Evolutionary conservation across 2,797 vertebrate species (phyloP).

Genomic region (Clarias fuscus): DNA sequence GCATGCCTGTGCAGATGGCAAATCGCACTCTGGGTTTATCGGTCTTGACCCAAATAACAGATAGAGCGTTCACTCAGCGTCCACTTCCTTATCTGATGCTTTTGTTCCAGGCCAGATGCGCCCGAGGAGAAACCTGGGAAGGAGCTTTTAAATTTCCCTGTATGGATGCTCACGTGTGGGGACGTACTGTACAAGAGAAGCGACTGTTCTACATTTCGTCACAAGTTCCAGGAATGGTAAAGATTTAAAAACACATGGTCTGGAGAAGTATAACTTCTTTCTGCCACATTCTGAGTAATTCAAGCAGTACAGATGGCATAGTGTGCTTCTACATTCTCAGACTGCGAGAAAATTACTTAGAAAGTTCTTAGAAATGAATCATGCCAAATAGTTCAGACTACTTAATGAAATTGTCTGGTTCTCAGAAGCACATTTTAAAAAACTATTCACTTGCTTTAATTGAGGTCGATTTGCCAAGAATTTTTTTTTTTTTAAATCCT

Average conservation of each 20-base stretch:
- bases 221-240: not conserved
- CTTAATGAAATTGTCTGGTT: not conserved
- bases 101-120: constrained; percentile 54
- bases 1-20: not conserved
- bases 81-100: constrained; percentile 45
- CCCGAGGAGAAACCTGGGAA: constrained; percentile 39
- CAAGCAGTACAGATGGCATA: not conserved
- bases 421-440: not conserved
- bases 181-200: not conserved
- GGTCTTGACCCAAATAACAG: constrained; percentile 54
- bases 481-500: not conserved
- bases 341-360: not conserved
- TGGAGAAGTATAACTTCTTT: not conserved
- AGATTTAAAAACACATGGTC: not conserved
- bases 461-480: not conserved
- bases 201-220: not conserved
- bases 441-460: not conserved
- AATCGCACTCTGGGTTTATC: constrained; percentile 34
- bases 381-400: not conserved
- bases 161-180: not conserved
- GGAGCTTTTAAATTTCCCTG: constrained; percentile 30
- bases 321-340: not conserved
- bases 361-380: not conserved
- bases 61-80: constrained; percentile 39
- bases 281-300: not conserved